These are phyloP conservation scores for Drosophila suzukii DNA, from an alignment of 1,140 invertebrate species.

Conservation along the genomic window DNA sequence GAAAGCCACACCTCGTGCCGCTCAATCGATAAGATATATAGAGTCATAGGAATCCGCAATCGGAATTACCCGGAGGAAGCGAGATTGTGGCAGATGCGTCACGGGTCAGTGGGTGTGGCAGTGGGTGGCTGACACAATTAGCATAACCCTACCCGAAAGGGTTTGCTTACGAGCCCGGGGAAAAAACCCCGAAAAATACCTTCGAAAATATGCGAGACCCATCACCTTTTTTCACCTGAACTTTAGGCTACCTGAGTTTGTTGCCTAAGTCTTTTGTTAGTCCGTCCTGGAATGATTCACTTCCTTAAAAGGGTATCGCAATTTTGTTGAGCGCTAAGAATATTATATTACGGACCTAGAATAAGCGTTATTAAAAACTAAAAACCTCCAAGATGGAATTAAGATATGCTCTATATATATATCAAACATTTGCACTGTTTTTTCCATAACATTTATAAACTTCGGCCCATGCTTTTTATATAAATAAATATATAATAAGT, in stretches of 20 bases:
- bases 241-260: slow-evolving; percentile 74
- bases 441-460: too few relatives aligned
- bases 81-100: slow-evolving; percentile 52
- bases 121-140: slow-evolving; percentile 58
- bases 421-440: too few relatives aligned
- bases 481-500: too few relatives aligned
- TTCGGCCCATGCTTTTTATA: too few relatives aligned
- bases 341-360: too few relatives aligned
- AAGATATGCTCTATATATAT: too few relatives aligned
- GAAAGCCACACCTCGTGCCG: slow-evolving; percentile 47
- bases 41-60: slow-evolving; percentile 48
- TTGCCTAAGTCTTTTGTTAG: slow-evolving; percentile 74
- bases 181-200: slow-evolving; percentile 40
- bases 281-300: slow-evolving; percentile 2
- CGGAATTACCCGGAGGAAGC: slow-evolving; percentile 64
- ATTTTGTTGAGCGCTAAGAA: not conserved
- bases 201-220: slow-evolving; percentile 24
- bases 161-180: slow-evolving; percentile 1
- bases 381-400: too few relatives aligned
- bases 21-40: slow-evolving; percentile 76
- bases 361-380: too few relatives aligned
- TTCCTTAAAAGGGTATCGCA: not conserved
- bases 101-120: slow-evolving; percentile 26
- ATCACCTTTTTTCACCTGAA: slow-evolving; percentile 57
- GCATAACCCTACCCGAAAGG: slow-evolving; percentile 25